Conservation (phyloP, 2,888 invertebrate species). For the Amphipoea oculea region DNA sequence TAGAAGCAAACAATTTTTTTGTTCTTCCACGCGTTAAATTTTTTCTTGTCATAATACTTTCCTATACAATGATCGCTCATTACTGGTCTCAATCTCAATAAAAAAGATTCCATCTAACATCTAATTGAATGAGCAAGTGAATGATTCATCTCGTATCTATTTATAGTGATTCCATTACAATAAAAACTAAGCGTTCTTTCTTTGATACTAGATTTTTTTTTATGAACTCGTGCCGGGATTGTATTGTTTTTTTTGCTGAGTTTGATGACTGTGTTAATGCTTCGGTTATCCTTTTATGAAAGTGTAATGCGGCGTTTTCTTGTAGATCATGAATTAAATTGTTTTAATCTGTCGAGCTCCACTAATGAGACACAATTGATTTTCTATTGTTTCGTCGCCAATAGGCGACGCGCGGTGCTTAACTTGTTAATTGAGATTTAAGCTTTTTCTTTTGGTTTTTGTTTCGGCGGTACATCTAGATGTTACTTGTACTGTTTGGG, state of each 20-base stretch:
- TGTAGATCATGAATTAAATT: background rate
- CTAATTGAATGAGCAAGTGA: slow-evolving; percentile 71
- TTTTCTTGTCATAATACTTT: slow-evolving; percentile 39
- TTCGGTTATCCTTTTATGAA: slow-evolving; percentile 11
- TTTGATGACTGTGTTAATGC: slow-evolving; percentile 7
- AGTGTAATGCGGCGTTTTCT: background rate
- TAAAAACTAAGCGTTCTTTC: slow-evolving; percentile 39
- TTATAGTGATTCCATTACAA: slow-evolving; percentile 61
- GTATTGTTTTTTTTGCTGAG: background rate
- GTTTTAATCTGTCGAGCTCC: background rate
- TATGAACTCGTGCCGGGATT: background rate
- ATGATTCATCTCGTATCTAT: slow-evolving; percentile 67
- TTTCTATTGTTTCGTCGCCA: no score
- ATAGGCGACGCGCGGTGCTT: no score
- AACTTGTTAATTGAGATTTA: no score
- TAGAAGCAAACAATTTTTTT: slow-evolving; percentile 50
- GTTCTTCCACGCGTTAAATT: slow-evolving; percentile 1
- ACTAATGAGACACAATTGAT: no score
- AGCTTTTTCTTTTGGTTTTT: background rate
- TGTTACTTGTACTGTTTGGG: no score
- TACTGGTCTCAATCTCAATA: slow-evolving; percentile 37
- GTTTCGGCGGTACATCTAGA: no score
- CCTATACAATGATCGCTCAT: slow-evolving; percentile 51
- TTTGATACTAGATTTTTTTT: slow-evolving; percentile 29
- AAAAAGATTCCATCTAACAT: slow-evolving; percentile 71